Conservation (phyloP, 2,113 vertebrate species). For the Uropsilus gracilis region DNA sequence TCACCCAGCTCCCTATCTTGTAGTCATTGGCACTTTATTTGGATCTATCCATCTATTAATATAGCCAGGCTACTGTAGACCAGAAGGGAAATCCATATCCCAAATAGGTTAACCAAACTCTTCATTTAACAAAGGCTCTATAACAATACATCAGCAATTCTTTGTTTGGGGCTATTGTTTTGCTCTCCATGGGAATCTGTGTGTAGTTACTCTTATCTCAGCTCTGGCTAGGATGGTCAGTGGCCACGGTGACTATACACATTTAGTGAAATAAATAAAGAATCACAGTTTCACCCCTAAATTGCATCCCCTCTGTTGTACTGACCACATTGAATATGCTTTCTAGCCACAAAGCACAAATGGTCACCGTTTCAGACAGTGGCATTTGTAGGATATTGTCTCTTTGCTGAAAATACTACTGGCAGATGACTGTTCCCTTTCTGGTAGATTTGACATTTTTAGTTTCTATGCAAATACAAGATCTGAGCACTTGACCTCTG, state of each 20-base stretch:
- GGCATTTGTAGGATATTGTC: rapidly evolving
- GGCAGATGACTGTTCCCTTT: not conserved
- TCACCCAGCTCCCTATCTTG: not conserved
- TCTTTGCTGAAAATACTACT: not conserved
- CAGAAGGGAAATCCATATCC: not conserved
- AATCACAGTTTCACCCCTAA: not conserved
- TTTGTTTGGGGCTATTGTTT: not conserved
- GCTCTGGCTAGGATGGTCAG: rapidly evolving
- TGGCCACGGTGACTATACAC: not conserved
- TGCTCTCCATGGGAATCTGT: not conserved
- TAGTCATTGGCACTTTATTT: not conserved
- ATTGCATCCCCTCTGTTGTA: not conserved
- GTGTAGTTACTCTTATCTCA: rapidly evolving
- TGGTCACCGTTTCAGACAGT: rapidly evolving
- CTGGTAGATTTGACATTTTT: not conserved
- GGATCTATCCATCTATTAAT: not conserved
- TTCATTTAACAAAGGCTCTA: not conserved
- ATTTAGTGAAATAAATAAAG: not conserved
- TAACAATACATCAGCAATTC: not conserved
- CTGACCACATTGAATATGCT: rapidly evolving
- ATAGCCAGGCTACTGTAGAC: not conserved
- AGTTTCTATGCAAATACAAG: not conserved
- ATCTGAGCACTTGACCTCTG: not conserved
- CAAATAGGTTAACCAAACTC: not conserved
- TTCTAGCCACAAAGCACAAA: rapidly evolving